Conservation (phyloP, 2,888 invertebrate species). For the Cephus runcator region DNA sequence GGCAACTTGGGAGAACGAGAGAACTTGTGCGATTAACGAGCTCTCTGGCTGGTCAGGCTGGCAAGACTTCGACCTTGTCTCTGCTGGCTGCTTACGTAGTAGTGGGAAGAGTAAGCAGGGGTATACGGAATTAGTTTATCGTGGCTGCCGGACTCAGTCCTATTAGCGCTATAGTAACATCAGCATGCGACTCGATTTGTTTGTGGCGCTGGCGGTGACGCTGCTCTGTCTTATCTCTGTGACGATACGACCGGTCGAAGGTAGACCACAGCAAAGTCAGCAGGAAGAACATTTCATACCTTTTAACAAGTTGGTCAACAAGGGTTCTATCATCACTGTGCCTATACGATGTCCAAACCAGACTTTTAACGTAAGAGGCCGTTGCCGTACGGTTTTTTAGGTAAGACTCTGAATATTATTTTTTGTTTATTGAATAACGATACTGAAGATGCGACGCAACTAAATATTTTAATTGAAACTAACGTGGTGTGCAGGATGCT, state of each 20-base stretch:
- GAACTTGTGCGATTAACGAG: neutral
- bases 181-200: slow-evolving; percentile 37
- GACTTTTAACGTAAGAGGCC: neutral
- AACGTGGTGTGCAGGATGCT: neutral
- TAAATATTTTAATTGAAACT: neutral
- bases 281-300: slow-evolving; percentile 1
- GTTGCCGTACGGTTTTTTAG: slow-evolving; percentile 2
- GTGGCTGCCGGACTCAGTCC: slow-evolving; percentile 21
- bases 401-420: neutral
- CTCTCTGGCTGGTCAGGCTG: neutral
- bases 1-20: neutral
- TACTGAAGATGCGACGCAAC: neutral
- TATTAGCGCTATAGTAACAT: slow-evolving; percentile 17
- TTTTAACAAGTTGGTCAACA: neutral
- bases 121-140: neutral
- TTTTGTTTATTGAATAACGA: neutral
- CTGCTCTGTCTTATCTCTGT: slow-evolving; percentile 6
- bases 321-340: neutral
- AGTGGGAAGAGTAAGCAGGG: neutral
- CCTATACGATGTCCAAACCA: neutral
- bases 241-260: neutral
- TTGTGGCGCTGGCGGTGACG: slow-evolving; percentile 27
- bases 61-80: neutral
- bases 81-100: neutral
- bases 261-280: neutral